Evolutionary conservation across 2,797 vertebrate genomes (phyloP).

Genomic region (Glossophaga mutica): DNA sequence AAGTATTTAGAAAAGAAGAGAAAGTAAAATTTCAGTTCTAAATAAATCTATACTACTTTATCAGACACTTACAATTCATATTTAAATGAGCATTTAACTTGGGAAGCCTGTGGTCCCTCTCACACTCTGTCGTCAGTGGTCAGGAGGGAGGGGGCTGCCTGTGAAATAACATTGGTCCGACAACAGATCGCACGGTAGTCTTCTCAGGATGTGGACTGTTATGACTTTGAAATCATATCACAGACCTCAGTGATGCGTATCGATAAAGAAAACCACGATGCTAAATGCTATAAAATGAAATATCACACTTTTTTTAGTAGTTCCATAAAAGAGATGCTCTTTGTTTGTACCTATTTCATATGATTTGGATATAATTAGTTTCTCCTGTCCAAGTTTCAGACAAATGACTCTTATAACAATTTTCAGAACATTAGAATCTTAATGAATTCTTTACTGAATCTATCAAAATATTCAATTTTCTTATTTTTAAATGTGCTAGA

Average conservation of each 20-base stretch:
- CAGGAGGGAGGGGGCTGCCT: background rate
- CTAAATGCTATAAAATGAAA: background rate
- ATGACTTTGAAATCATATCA: background rate
- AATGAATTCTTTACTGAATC: background rate
- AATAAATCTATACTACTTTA: background rate
- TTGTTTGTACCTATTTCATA: background rate
- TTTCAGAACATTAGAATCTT: background rate
- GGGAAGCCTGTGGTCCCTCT: background rate
- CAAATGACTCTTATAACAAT: background rate
- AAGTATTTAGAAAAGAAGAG: background rate
- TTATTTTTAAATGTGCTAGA: background rate
- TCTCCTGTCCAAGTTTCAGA: background rate
- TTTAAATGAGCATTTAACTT: background rate
- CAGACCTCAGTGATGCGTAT: background rate
- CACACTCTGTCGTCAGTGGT: background rate
- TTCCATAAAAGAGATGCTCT: background rate
- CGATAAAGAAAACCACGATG: background rate
- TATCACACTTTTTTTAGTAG: background rate
- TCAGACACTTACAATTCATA: background rate
- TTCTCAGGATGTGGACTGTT: background rate
- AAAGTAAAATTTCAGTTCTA: background rate
- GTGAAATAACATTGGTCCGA: accelerated
- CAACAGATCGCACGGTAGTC: background rate
- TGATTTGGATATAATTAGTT: background rate
- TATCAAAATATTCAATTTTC: background rate